Evolutionary conservation across 2,113 vertebrate species (phyloP), one percentile per base, ranked within the genome.

Genomic region (Hippocampus barbouri): DNA sequence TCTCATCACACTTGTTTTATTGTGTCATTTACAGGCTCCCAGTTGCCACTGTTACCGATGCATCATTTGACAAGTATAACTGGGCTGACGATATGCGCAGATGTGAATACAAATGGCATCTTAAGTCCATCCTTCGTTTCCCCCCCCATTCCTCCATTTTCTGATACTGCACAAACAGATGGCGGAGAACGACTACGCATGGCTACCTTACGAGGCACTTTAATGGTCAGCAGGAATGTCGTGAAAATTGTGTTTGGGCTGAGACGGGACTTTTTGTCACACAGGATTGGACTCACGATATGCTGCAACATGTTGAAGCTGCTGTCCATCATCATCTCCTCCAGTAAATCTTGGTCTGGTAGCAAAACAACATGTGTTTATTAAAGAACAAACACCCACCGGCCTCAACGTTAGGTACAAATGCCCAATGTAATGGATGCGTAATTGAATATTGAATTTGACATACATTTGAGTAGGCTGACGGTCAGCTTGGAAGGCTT

Each of bases 261-360:
- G 34, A 54, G 2, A 45, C 49, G 15, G n/a, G 64, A 51, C 43
- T 25, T 47, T 66, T 66, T 64, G 57, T 72, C 15, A 69, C 45
- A 71, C 34, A 62, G 68, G 30, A 27, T 23, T 49, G 51, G 47
- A 93, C 95, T 95, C 91, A 98, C 96, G 81, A 95, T 93, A 73
- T 91, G 90, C 54, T 93, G 90, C 72, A 89, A 91, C 0, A 91
- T 92, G 68, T 93, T 92, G 78, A 91, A 88, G 77, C 84, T 89
- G 86, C 95, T 96, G 86, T 96, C 94, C 78, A 89, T 79, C 74
- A 98, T 80, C 41, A 98, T 84, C 64, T 92, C 89, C 91, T 98
- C 95, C 71, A 98, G 92, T 88, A 98, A 89, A 79, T 93, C 92
- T 92, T 96, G 95, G 91, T 96, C 97, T 98, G 74, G 75, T 83